Evolutionary conservation across 2,113 vertebrate genomes (phyloP).

Genomic region (Herpailurus yagouaroundi): DNA sequence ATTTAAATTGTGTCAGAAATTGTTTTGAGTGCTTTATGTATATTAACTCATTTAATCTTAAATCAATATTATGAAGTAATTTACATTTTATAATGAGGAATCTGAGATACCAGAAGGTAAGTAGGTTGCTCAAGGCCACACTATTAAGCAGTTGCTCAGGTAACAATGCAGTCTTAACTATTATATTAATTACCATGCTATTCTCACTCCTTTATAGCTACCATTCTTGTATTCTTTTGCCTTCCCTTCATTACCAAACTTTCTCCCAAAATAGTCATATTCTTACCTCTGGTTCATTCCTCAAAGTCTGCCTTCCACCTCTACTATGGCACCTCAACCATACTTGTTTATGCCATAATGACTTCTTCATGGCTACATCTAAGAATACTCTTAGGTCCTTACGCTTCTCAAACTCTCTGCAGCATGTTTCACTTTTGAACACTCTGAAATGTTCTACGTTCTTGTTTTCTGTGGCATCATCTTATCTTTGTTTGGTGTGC

Average conservation of each 20-base stretch:
- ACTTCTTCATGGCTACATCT: background rate
- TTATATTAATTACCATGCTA: background rate
- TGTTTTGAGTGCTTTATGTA: background rate
- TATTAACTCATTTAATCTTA: background rate
- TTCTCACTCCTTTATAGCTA: background rate
- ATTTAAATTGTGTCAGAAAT: background rate
- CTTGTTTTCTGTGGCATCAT: background rate
- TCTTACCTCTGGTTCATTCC: background rate
- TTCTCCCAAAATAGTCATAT: background rate
- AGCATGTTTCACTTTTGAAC: background rate
- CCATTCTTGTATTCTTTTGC: background rate
- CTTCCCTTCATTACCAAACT: background rate
- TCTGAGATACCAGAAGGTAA: background rate
- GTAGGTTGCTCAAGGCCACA: background rate
- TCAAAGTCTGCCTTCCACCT: background rate
- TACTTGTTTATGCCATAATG: background rate
- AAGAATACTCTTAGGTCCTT: background rate
- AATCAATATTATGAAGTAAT: background rate
- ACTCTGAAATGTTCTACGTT: background rate
- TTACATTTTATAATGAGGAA: background rate
- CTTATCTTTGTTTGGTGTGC: background rate
- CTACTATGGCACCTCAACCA: background rate
- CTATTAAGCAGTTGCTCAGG: background rate
- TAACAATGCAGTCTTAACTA: background rate
- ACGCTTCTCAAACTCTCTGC: background rate